Evolutionary conservation across 2,888 invertebrate genomes (phyloP).

Genomic region (Hirtodrosophila trivittata): DNA sequence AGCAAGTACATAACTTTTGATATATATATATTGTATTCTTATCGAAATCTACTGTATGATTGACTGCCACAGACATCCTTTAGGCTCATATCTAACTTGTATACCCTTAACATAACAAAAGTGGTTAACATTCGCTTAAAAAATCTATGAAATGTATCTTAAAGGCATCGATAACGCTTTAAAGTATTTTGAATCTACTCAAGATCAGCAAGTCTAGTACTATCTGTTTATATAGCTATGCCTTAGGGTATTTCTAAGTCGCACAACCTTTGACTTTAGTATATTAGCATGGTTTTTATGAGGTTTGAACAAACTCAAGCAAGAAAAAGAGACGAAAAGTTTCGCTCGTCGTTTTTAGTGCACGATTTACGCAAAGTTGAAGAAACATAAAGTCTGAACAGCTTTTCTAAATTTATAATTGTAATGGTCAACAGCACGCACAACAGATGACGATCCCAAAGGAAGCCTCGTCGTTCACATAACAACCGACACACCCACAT

Average conservation of each 20-base stretch:
- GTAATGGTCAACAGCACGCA: constrained; percentile 33
- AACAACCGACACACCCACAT: constrained; percentile 20
- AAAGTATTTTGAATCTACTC: no score
- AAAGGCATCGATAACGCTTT: no score
- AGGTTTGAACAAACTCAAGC: not conserved
- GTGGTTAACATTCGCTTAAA: no score
- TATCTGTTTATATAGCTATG: no score
- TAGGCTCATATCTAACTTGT: no score
- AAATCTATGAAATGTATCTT: no score
- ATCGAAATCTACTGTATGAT: no score
- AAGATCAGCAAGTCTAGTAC: no score
- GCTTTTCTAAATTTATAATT: constrained; percentile 48
- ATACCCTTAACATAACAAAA: no score
- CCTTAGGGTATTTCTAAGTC: no score
- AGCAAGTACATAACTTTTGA: no score
- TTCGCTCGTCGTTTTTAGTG: not conserved
- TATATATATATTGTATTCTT: not conserved
- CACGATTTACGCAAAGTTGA: constrained; percentile 6
- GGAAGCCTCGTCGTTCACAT: constrained; percentile 29
- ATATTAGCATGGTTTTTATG: not conserved
- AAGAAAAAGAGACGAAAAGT: not conserved
- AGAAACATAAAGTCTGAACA: constrained; percentile 11
- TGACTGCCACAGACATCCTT: no score
- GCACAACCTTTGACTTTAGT: not conserved
- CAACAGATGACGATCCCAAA: constrained; percentile 4